Base-by-base conservation (phyloP, 2,888 invertebrate genomes). In the Brachypalpus laphriformis region DNA sequence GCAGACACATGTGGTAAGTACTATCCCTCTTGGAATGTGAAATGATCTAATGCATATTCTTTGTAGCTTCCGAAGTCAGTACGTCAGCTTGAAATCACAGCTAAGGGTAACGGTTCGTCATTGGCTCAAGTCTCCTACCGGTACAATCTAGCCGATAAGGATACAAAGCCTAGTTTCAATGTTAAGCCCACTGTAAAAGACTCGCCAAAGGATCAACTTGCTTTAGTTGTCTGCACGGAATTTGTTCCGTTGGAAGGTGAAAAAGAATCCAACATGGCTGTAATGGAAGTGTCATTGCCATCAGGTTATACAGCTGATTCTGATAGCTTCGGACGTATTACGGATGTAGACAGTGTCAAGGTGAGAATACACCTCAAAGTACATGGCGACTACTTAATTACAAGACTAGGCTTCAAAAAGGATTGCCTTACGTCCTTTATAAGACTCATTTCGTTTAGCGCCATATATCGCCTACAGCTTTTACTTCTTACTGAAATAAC, bases 291-390 rank as follows among this genome's bases (percentile, higher is more conserved):
- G 0, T 95, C 95, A 82, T 93, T 98, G 77, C 98, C 98, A 0
- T 98, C 98, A 0, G 98, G 98, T n/a, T 98, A 96, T 90, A 94
- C 96, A 0, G 96, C 97, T 0, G 97, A 98, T 88, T 92, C 94
- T 87, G 95, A 95, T 88, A 95, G 95, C 0, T 92, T 97, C 31
- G 95, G 95, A 3, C 93, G 94, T 87, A 91, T 95, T 49, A 87
- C 89, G 59, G 72, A 87, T n/a, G 93, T 93, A 87, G 93, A 94
- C 88, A 90, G 89, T 54, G 91, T 92, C 1, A 91, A 91, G 80
- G 83, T 85, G 75, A 22, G 40, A 3, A 65, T 93, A 93, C 11
- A n/a, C n/a, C n/a, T n/a, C n/a, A n/a, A n/a, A n/a, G n/a, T n/a
- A n/a, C n/a, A n/a, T n/a, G n/a, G n/a, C n/a, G n/a, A n/a, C n/a